Percentiles rank a stretch among this genome's conserved stretches.
phyloP scores from a whole-genome alignment of 2,113 vertebrate genomes.

The Zosterops borbonicus region DNA sequence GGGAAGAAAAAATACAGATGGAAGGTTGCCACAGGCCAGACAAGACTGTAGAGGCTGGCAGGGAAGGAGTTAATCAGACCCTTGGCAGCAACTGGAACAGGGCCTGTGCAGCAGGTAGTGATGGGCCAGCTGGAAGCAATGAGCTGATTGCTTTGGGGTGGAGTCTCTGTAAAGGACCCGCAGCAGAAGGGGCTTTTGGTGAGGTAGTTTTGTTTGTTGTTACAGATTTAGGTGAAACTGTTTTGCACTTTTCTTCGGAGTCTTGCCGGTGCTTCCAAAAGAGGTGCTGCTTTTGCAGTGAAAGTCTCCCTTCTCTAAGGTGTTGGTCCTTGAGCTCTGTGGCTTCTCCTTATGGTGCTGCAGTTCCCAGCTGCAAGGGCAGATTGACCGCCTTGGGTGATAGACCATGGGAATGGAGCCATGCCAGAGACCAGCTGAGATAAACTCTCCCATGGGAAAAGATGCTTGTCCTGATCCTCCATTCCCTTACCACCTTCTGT shows the following conservation, averaged over 20 bases:
- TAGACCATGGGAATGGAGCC: background rate
- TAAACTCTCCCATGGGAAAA: background rate
- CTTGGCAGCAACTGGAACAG: background rate
- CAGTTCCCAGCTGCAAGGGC: accelerated
- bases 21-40: background rate
- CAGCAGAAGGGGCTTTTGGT: accelerated
- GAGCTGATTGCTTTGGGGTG: background rate
- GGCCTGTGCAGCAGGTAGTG: background rate
- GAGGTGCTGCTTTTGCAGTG: background rate
- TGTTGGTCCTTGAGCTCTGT: background rate
- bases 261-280: background rate
- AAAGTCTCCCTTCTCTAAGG: background rate
- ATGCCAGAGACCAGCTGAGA: background rate
- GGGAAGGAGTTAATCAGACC: background rate
- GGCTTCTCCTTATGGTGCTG: background rate
- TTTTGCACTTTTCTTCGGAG: accelerated
- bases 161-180: background rate
- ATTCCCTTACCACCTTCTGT: background rate
- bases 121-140: background rate
- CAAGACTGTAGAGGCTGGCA: background rate
- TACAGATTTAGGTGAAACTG: background rate
- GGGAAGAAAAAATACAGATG: background rate
- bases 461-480: background rate
- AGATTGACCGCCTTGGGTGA: background rate
- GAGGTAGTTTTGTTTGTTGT: accelerated